Conservation (phyloP, 37 sponge, comb jelly and placozoan genomes). For the Chondrilla cf. caribensis region DNA sequence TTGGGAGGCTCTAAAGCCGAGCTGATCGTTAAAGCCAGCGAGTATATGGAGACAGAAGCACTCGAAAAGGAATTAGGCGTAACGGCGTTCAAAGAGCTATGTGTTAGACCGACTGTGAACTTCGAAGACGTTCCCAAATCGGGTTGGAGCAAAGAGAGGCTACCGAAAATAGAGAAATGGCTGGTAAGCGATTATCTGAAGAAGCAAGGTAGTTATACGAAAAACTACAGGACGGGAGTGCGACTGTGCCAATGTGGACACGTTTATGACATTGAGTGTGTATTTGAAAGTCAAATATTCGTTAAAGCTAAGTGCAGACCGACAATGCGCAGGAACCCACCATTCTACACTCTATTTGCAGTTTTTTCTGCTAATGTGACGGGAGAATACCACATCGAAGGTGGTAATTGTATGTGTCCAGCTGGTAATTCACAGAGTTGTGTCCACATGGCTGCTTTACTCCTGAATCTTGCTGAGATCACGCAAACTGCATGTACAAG, state of each 20-base stretch:
- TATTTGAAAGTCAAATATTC: neutral
- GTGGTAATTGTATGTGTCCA: neutral
- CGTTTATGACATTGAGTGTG: conserved; percentile 13
- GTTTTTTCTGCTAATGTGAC: neutral
- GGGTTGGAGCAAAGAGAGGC: neutral
- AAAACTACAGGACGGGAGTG: conserved; percentile 31
- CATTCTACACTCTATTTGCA: conserved; percentile 15
- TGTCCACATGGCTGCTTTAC: conserved; percentile 30
- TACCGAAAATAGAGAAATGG: conserved; percentile 3
- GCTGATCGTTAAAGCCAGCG: neutral
- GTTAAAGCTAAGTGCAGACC: conserved; percentile 31
- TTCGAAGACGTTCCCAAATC: conserved; percentile 15
- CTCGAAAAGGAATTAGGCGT: conserved; percentile 26
- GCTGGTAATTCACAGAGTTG: conserved; percentile 18
- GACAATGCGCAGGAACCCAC: conserved; percentile 29
- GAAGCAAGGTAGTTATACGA: conserved; percentile 8
- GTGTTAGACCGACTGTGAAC: neutral
- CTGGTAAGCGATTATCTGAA: neutral
- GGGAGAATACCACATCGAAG: neutral
- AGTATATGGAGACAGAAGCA: conserved; percentile 26
- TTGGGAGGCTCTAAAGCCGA: conserved; percentile 18
- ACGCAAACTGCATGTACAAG: conserved; percentile 28
- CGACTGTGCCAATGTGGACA: conserved; percentile 20
- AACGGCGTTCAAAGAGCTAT: conserved; percentile 5
- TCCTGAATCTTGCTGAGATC: conserved; percentile 29